Conservation (phyloP, 2,113 vertebrate genomes). For the Loxodonta africana region DNA sequence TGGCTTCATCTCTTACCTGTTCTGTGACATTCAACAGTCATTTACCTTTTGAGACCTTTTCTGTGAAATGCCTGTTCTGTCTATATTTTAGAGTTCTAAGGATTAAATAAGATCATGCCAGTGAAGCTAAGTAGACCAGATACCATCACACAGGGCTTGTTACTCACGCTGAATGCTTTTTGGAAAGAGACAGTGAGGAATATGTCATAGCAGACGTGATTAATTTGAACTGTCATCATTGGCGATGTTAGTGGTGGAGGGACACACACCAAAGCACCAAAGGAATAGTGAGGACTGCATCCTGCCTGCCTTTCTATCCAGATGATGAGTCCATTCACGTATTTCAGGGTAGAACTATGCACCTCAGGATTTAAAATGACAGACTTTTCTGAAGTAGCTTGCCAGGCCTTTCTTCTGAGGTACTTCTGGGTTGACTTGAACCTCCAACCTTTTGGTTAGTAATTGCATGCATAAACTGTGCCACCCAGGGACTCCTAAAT, state of each 20-base stretch:
- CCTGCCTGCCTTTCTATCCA: not conserved
- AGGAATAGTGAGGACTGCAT: rapidly evolving
- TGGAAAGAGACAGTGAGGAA: not conserved
- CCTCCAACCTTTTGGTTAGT: not conserved
- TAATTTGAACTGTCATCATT: not conserved
- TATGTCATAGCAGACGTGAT: not conserved
- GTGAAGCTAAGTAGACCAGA: not conserved
- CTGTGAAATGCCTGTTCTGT: not conserved
- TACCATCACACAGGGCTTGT: not conserved
- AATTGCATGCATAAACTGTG: not conserved
- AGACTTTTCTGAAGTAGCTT: not conserved
- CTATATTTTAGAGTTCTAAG: not conserved
- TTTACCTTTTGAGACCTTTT: slow-evolving; percentile 4
- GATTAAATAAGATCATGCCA: not conserved
- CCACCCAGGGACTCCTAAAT: not conserved
- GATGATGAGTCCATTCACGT: not conserved
- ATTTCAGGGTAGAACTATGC: not conserved
- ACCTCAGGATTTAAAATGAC: not conserved
- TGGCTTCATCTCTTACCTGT: not conserved
- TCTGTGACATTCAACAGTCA: not conserved
- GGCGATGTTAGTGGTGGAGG: not conserved
- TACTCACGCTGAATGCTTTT: not conserved
- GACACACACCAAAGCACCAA: not conserved
- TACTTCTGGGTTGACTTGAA: not conserved
- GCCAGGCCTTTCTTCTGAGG: not conserved